Evolutionary conservation across 2,888 invertebrate species (phyloP).

Genomic region (Epinotia demarniana): DNA sequence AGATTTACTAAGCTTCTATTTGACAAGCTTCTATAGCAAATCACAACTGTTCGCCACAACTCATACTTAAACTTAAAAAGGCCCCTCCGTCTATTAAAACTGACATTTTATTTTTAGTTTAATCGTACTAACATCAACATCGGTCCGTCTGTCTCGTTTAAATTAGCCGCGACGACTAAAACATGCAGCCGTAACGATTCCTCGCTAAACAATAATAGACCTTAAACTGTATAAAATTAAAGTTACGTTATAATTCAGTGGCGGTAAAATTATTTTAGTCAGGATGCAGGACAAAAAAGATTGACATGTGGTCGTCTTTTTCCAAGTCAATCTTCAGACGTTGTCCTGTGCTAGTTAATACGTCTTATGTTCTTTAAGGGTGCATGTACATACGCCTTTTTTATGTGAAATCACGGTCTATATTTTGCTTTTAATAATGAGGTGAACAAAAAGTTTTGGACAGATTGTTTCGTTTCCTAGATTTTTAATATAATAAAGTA

Average conservation of each 20-base stretch:
- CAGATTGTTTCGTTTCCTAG: slow-evolving; percentile 51
- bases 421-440: slow-evolving; percentile 56
- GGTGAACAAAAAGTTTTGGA: slow-evolving; percentile 54
- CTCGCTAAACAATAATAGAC: slow-evolving; percentile 48
- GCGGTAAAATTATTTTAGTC: slow-evolving; percentile 40
- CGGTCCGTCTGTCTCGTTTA: slow-evolving; percentile 65
- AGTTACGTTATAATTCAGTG: neutral
- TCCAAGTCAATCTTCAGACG: slow-evolving; percentile 62
- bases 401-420: neutral
- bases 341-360: slow-evolving; percentile 47
- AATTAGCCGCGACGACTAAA: slow-evolving; percentile 68
- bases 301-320: slow-evolving; percentile 70
- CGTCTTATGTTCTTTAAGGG: slow-evolving; percentile 54
- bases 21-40: slow-evolving; percentile 1
- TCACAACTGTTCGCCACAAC: slow-evolving; percentile 24
- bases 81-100: slow-evolving; percentile 30
- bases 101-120: slow-evolving; percentile 48
- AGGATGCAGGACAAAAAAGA: slow-evolving; percentile 61
- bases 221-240: slow-evolving; percentile 45
- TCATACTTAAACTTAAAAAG: slow-evolving; percentile 35
- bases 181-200: neutral
- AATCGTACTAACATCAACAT: slow-evolving; percentile 52
- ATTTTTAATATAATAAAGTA: slow-evolving; percentile 57
- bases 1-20: neutral
- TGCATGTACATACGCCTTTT: slow-evolving; percentile 13